phyloP scores from a whole-genome alignment of 1,140 invertebrate genomes.

The Drosophila ambigua region DNA sequence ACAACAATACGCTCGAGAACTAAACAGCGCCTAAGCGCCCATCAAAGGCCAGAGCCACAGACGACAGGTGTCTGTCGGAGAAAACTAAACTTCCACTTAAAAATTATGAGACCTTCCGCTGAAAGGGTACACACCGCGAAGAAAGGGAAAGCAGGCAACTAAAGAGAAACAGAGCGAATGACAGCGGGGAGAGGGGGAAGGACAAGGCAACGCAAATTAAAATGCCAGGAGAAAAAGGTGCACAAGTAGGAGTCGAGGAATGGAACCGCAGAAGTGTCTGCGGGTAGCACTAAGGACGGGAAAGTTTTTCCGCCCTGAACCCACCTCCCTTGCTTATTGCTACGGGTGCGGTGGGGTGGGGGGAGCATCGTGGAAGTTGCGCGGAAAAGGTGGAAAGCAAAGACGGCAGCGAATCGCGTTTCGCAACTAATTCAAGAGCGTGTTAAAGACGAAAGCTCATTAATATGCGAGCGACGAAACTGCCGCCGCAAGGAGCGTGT shows the following conservation, averaged over 20 bases:
- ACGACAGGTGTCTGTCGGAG: no score
- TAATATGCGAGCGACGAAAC: constrained; percentile 53
- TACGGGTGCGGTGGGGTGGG: constrained; percentile 19
- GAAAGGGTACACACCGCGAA: no score
- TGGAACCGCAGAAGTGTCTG: constrained; percentile 63
- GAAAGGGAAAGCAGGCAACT: constrained; percentile 13
- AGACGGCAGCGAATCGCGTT: constrained; percentile 29
- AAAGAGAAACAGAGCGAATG: constrained; percentile 12
- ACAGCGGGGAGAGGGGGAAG: constrained; percentile 3
- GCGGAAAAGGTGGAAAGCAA: constrained; percentile 54
- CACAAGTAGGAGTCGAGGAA: constrained; percentile 21
- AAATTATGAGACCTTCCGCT: no score
- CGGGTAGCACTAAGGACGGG: constrained; percentile 5
- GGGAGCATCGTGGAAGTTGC: constrained; percentile 56
- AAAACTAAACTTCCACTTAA: no score
- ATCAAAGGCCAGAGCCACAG: no score
- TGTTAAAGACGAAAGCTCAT: constrained; percentile 73
- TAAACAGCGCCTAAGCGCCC: no score
- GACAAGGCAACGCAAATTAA: constrained; percentile 60
- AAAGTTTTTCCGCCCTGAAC: constrained; percentile 11
- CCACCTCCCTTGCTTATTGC: constrained; percentile 36
- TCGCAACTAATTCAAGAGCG: constrained; percentile 77
- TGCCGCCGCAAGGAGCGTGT: neutral
- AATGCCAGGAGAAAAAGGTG: constrained; percentile 39
- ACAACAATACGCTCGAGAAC: no score